Evolutionary conservation across 1,140 invertebrate species (phyloP).

Genomic region (Diorhabda elongata): DNA sequence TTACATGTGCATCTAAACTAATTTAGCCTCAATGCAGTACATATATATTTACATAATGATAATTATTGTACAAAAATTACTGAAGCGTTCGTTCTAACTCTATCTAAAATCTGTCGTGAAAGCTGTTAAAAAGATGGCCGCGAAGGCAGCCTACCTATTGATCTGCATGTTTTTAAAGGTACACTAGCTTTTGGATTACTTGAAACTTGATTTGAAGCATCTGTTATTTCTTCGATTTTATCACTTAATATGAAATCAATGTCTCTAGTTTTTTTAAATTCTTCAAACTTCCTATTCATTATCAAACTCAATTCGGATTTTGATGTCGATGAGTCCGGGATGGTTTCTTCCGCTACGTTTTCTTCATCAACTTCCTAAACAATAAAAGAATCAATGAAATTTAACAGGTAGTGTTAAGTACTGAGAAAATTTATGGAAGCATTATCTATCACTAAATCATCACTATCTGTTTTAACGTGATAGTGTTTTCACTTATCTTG

Average conservation of each 20-base stretch:
- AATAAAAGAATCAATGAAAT: background rate
- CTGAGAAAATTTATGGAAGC: too few relatives aligned
- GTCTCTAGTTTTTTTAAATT: constrained; percentile 44
- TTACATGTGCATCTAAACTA: too few relatives aligned
- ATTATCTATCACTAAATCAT: too few relatives aligned
- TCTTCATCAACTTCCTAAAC: constrained; percentile 61
- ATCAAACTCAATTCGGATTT: constrained; percentile 43
- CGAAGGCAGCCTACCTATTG: constrained; percentile 33
- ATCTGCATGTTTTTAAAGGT: constrained; percentile 31
- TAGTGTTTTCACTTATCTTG: too few relatives aligned
- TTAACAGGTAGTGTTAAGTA: too few relatives aligned
- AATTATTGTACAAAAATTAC: too few relatives aligned
- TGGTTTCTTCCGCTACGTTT: constrained; percentile 45
- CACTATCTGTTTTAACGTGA: too few relatives aligned
- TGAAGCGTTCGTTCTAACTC: too few relatives aligned
- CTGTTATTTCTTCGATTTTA: constrained; percentile 22
- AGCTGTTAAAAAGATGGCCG: constrained; percentile 35
- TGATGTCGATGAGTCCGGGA: constrained; percentile 36
- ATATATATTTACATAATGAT: too few relatives aligned
- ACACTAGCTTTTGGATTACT: constrained; percentile 30
- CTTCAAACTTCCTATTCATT: constrained; percentile 48
- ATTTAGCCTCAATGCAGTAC: too few relatives aligned
- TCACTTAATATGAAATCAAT: constrained; percentile 9
- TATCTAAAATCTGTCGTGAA: background rate
- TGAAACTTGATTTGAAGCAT: constrained; percentile 31